Percentiles rank a stretch among this genome's conserved stretches.
Evolutionary conservation across 2,888 invertebrate genomes (phyloP).

Genomic region (Schizaphis graminum): DNA sequence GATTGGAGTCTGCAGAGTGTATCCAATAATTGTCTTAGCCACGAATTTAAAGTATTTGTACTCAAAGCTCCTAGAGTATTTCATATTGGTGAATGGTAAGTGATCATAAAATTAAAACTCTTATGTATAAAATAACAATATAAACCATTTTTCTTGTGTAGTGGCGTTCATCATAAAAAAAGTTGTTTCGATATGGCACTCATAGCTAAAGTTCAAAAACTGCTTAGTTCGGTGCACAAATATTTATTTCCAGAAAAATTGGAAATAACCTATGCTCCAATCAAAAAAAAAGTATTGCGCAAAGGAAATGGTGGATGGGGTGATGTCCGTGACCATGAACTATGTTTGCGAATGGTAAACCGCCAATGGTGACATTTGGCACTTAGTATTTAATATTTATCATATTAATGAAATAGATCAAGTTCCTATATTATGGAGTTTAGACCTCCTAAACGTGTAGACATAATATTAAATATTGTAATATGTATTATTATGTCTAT

Average conservation of each 20-base stretch:
- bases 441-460: conserved; percentile 21
- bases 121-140: conserved; percentile 14
- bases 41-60: conserved; percentile 87
- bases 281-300: conserved; percentile 81
- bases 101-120: conserved; percentile 65
- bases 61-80: conserved; percentile 95
- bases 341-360: conserved; percentile 73
- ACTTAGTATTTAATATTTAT: background rate
- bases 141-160: conserved; percentile 72
- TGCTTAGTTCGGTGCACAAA: conserved; percentile 79
- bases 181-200: conserved; percentile 90
- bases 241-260: conserved; percentile 82
- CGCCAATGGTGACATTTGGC: conserved; percentile 43
- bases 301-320: conserved; percentile 98
- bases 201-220: conserved; percentile 86
- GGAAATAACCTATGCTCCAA: conserved; percentile 77
- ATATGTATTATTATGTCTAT: background rate
- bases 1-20: conserved; percentile 96
- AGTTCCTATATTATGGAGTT: conserved; percentile 56
- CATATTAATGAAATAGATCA: conserved; percentile 19
- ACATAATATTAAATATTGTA: background rate
- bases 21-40: conserved; percentile 84
- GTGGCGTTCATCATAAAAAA: conserved; percentile 96
- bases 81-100: conserved; percentile 98
- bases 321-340: conserved; percentile 80